A percentile compares a stretch with the other conserved stretches of the same genome.
Evolutionary conservation across 2,797 vertebrate genomes (phyloP).

Genomic region (Anisognathus igniventris): DNA sequence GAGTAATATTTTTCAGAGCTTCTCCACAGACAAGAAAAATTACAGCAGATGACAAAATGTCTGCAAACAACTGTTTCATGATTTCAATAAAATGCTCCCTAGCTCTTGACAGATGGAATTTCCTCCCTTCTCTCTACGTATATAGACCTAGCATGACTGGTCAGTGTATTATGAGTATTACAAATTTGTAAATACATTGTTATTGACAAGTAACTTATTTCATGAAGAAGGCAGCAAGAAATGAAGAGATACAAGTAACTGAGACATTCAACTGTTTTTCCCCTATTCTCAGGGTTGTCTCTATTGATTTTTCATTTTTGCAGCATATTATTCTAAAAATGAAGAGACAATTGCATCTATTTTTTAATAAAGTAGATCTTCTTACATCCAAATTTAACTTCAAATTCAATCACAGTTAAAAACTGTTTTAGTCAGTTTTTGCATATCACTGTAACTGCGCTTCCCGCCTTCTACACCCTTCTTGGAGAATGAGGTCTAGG

Average conservation of each 20-base stretch:
- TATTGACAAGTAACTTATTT: neutral
- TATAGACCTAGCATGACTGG: neutral
- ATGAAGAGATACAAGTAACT: neutral
- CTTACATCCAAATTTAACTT: neutral
- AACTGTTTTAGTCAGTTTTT: neutral
- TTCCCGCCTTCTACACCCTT: neutral
- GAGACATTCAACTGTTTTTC: neutral
- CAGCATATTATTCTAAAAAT: neutral
- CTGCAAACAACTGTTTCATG: neutral
- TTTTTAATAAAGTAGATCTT: neutral
- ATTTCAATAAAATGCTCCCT: conserved; percentile 4
- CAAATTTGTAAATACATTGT: neutral
- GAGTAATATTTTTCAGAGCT: neutral
- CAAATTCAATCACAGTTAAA: neutral
- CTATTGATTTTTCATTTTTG: neutral
- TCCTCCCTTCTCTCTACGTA: neutral
- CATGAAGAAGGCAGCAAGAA: neutral
- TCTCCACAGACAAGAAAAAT: neutral
- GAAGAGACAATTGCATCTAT: neutral
- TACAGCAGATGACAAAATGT: neutral
- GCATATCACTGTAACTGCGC: neutral
- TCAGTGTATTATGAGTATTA: neutral
- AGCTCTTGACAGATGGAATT: neutral
- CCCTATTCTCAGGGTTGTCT: neutral
- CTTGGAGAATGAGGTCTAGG: neutral